Conservation (phyloP, 2,888 invertebrate genomes). For the Neria commutata region DNA sequence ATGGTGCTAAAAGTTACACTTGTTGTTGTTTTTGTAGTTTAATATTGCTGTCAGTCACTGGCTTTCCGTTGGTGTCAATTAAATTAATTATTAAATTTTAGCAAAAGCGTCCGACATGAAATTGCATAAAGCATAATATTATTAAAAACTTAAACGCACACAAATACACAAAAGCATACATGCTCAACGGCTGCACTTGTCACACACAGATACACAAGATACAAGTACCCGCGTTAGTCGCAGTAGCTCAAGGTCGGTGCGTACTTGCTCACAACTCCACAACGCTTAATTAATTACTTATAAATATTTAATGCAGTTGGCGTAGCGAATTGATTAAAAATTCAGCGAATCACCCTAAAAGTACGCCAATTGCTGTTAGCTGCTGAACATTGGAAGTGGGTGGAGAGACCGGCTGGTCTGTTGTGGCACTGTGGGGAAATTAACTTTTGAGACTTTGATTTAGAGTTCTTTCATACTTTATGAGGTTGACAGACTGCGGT, state of each 20-base stretch:
- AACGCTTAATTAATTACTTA: neutral
- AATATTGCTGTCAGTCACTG: neutral
- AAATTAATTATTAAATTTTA: conserved; percentile 7
- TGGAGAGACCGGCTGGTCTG: too few relatives aligned
- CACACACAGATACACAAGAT: neutral
- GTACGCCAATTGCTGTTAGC: too few relatives aligned
- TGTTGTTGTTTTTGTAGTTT: conserved; percentile 1
- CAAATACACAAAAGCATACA: neutral
- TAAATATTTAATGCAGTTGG: neutral
- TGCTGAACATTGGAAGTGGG: too few relatives aligned
- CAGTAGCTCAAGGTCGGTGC: too few relatives aligned
- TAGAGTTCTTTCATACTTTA: too few relatives aligned
- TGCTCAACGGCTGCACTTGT: neutral
- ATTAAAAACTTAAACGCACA: conserved; percentile 10
- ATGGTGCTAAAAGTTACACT: neutral
- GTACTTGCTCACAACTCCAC: neutral
- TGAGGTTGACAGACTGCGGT: too few relatives aligned
- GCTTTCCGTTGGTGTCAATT: conserved; percentile 1
- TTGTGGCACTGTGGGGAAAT: too few relatives aligned
- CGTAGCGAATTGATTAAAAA: neutral
- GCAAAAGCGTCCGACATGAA: neutral
- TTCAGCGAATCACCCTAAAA: too few relatives aligned
- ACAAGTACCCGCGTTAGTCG: too few relatives aligned
- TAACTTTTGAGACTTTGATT: too few relatives aligned
- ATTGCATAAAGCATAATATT: conserved; percentile 3